These are phyloP conservation scores for Drosophila pallidifrons DNA, from an alignment of 1,140 invertebrate genomes.

Conservation along the genomic window DNA sequence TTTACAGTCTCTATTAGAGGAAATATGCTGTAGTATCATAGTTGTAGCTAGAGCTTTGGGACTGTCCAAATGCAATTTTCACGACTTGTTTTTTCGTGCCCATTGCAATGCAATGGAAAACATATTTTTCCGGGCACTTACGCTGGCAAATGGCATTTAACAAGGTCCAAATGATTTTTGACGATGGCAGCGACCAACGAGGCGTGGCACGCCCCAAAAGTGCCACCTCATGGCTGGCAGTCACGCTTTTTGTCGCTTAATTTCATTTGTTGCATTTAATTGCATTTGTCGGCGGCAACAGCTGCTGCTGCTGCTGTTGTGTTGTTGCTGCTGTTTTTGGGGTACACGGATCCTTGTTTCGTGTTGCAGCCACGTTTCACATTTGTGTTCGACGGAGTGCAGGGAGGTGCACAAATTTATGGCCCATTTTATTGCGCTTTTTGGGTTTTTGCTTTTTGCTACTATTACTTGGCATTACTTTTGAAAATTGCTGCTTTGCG, in stretches of 20 bases:
- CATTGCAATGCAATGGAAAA: conserved; percentile 12
- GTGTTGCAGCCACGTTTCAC: conserved; percentile 5
- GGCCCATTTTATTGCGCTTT: conserved; percentile 63
- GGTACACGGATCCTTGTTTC: conserved; percentile 1
- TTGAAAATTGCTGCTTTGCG: conserved; percentile 64
- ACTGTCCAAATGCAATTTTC: conserved; percentile 28
- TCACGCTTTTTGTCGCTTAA: conserved; percentile 72
- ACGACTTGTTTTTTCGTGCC: neutral
- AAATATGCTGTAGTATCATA: neutral
- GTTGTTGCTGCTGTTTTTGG: neutral
- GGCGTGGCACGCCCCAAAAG: conserved; percentile 14
- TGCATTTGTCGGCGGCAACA: conserved; percentile 45
- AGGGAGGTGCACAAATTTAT: conserved; percentile 54
- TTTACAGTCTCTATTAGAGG: conserved; percentile 8
- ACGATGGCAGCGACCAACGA: neutral
- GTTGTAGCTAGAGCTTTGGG: neutral
- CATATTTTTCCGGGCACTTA: conserved; percentile 23
- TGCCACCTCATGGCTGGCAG: conserved; percentile 34
- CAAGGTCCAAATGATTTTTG: conserved; percentile 61
- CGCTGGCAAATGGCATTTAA: conserved; percentile 55
- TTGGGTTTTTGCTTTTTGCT: conserved; percentile 21
- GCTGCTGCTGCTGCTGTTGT: conserved; percentile 21
- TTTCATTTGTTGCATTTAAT: conserved; percentile 81
- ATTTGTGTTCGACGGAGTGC: conserved; percentile 15
- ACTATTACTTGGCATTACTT: conserved; percentile 41